Percentiles rank a stretch among this genome's conserved stretches.
phyloP scores from a whole-genome alignment of 2,797 vertebrate genomes.

The Spinus pinus region DNA sequence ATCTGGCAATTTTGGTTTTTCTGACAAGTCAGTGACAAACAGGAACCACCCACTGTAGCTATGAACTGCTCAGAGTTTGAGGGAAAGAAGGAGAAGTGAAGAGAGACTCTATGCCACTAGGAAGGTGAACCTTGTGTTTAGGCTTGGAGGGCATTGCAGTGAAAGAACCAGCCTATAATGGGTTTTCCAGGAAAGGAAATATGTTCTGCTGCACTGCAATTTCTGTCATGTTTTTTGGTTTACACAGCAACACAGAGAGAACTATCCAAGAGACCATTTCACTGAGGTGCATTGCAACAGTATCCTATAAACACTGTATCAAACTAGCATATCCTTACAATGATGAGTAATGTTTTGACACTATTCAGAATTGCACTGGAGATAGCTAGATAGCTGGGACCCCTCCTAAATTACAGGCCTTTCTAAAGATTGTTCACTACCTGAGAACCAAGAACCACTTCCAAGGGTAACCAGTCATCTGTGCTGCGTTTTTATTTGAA shows the following conservation, averaged over 20 bases:
- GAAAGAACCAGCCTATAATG: not conserved
- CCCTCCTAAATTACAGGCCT: not conserved
- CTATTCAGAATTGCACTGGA: not conserved
- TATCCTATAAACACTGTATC: not conserved
- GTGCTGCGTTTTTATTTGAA: not conserved
- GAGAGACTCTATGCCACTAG: rapidly evolving
- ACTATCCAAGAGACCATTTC: not conserved
- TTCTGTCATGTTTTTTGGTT: not conserved
- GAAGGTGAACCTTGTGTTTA: not conserved
- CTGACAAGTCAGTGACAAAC: not conserved
- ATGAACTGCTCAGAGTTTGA: not conserved
- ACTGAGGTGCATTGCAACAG: not conserved
- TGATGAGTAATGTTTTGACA: not conserved
- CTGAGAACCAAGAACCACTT: not conserved
- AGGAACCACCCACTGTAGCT: not conserved
- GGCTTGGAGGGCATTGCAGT: not conserved
- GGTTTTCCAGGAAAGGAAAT: not conserved
- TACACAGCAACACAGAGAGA: not conserved
- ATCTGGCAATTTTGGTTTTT: not conserved
- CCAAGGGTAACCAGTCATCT: not conserved
- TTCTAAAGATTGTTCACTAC: not conserved
- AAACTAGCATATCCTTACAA: not conserved
- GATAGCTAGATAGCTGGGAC: not conserved
- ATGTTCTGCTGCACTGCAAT: not conserved
- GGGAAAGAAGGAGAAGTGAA: not conserved